Conservation (phyloP, 2,888 invertebrate genomes). For the Halictus ligatus region DNA sequence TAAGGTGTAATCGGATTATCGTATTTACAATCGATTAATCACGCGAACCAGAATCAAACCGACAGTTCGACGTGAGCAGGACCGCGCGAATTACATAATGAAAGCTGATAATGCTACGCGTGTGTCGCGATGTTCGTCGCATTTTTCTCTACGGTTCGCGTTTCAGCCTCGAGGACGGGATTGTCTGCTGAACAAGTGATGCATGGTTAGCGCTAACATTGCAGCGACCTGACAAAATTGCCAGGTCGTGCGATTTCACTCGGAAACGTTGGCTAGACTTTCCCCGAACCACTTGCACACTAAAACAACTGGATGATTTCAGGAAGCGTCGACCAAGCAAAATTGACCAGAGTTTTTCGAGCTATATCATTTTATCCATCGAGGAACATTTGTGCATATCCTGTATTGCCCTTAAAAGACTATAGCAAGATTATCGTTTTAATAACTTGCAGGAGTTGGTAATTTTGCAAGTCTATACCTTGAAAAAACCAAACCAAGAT, state of each 20-base stretch:
- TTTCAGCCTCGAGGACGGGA: neutral
- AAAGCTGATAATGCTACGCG: constrained; percentile 32
- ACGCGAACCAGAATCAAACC: neutral
- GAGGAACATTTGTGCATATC: no score
- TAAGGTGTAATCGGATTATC: constrained; percentile 34
- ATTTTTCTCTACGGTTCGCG: constrained; percentile 10
- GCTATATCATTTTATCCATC: no score
- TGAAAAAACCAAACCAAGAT: no score
- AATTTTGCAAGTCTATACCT: no score
- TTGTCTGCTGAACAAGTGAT: neutral
- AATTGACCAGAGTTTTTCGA: no score
- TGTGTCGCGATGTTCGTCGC: neutral
- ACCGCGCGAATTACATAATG: constrained; percentile 41
- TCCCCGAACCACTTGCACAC: neutral
- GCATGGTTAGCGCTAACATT: neutral
- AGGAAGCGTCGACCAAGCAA: no score
- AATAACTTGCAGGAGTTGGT: no score
- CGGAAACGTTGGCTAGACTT: neutral
- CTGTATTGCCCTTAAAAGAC: no score
- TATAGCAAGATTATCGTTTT: no score
- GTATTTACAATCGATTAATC: constrained; percentile 40
- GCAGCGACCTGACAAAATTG: neutral
- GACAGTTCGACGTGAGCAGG: constrained; percentile 26
- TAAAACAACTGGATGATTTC: neutral
- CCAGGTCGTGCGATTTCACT: neutral